Base-by-base conservation (phyloP, 2,888 invertebrate species). In the Agrochola macilenta region DNA sequence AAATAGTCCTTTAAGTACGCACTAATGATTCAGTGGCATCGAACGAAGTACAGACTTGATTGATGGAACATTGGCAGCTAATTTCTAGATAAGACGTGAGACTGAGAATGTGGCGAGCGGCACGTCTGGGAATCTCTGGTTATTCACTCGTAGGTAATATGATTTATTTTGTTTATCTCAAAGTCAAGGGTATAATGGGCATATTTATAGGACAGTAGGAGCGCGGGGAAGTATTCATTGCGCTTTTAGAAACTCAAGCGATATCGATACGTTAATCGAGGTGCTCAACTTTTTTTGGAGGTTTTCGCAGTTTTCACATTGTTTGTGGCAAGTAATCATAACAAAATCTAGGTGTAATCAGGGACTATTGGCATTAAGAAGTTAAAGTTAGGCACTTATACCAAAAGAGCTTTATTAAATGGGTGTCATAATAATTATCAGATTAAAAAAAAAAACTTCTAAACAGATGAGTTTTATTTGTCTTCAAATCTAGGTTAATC, bases 131-230 rank as follows among this genome's bases (percentile, higher is more conserved):
- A 66, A 57, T 61, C 52, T 69, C 70, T 63, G 54, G 70, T 79
- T 78, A 75, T 81, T 77, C 43, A 76, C 76, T 65, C 74, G 20
- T 63, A 20, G 58, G n/a, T 49, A 77, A 61, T 70, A 60, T 89
- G 88, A 91, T 85, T 90, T 83, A 89, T 82, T 83, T 57, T 83
- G 80, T 88, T 90, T 89, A 87, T 89, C 82, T 81, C 85, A 87
- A 83, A 81, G 82, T 82, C 68, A 82, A 82, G 71, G 71, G 58
- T 78, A 23, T 58, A 58, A 54, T 69, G 52, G 1, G 14, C 5
- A 9, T 69, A 57, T 69, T 78, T 52, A 78, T 66, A 73, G 60
- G 14, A 66, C 14, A 26, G 20, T 64, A 65, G 61, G 17, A 23
- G 14, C 14, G 35, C 5, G 61, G n/a, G 52, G 26, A 54, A n/a